Evolutionary conservation across 2,888 invertebrate species (phyloP).

Genomic region (Anthophora plumipes): DNA sequence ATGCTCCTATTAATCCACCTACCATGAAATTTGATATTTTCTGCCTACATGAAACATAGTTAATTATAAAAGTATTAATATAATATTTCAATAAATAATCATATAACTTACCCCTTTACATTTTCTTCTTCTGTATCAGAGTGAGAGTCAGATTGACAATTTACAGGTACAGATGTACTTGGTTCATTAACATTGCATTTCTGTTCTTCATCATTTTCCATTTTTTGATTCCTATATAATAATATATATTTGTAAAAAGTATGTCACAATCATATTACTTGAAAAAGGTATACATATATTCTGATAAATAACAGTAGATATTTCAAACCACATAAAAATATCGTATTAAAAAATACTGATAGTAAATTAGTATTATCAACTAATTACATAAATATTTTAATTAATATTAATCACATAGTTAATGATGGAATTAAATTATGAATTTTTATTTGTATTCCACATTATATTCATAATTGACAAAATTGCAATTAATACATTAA

Average conservation of each 20-base stretch:
- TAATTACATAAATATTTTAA: background rate
- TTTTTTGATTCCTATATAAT: slow-evolving; percentile 74
- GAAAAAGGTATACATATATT: background rate
- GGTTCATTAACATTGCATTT: slow-evolving; percentile 69
- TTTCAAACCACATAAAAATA: background rate
- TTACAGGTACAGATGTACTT: slow-evolving; percentile 69
- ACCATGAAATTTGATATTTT: slow-evolving; percentile 86
- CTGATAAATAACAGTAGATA: slow-evolving; percentile 9
- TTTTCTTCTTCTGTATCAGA: slow-evolving; percentile 59
- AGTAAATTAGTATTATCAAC: background rate
- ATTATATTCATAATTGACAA: background rate
- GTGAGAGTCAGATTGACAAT: slow-evolving; percentile 59
- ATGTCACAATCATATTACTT: background rate
- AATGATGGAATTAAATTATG: background rate
- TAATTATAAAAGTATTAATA: slow-evolving; percentile 20
- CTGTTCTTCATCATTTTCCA: slow-evolving; percentile 76
- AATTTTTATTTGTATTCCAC: background rate
- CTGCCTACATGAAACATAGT: slow-evolving; percentile 74
- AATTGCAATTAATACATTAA: slow-evolving; percentile 11
- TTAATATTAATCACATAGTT: slow-evolving; percentile 19
- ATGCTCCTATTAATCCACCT: slow-evolving; percentile 88
- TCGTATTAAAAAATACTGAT: background rate
- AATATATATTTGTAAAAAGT: slow-evolving; percentile 30
- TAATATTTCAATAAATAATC: slow-evolving; percentile 11
- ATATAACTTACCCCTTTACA: slow-evolving; percentile 65